Evolutionary conservation across 2,888 invertebrate species (phyloP).

Genomic region (Yponomeuta cagnagella): DNA sequence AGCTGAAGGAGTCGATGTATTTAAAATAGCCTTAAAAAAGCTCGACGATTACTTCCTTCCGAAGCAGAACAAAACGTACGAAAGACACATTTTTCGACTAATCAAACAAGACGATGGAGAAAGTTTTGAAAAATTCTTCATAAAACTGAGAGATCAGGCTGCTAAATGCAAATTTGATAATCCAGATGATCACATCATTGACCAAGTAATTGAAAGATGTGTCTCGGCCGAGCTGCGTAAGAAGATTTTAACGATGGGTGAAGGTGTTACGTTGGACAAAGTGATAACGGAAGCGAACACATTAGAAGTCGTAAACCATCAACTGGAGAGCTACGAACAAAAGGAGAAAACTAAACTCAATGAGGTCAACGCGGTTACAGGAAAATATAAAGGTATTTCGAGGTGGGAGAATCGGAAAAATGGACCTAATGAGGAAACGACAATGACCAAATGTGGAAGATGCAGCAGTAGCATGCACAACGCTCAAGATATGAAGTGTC

Average conservation of each 20-base stretch:
- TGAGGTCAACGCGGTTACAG: not conserved
- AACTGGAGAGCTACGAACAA: conserved; percentile 14
- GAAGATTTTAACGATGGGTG: conserved; percentile 19
- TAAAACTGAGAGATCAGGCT: conserved; percentile 32
- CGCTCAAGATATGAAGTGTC: conserved; percentile 9
- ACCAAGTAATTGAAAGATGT: conserved; percentile 29
- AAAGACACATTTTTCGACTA: conserved; percentile 25
- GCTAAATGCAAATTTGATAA: conserved; percentile 31
- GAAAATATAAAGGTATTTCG: conserved; percentile 11
- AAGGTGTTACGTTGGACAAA: conserved; percentile 15
- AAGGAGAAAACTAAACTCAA: conserved; percentile 9
- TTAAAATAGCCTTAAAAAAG: conserved; percentile 23
- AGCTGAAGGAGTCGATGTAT: conserved; percentile 15
- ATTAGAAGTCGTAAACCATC: conserved; percentile 17
- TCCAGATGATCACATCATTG: conserved; percentile 27
- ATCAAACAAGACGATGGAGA: conserved; percentile 30
- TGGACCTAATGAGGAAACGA: not conserved
- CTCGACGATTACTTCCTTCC: conserved; percentile 27
- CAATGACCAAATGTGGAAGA: conserved; percentile 8
- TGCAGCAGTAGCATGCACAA: conserved; percentile 13
- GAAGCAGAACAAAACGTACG: conserved; percentile 30
- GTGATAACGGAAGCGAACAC: conserved; percentile 17
- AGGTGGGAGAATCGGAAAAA: not conserved
- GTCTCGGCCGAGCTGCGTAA: conserved; percentile 18
- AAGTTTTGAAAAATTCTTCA: conserved; percentile 30